Conservation (phyloP, 2,113 vertebrate genomes). For the Electrona antarctica region DNA sequence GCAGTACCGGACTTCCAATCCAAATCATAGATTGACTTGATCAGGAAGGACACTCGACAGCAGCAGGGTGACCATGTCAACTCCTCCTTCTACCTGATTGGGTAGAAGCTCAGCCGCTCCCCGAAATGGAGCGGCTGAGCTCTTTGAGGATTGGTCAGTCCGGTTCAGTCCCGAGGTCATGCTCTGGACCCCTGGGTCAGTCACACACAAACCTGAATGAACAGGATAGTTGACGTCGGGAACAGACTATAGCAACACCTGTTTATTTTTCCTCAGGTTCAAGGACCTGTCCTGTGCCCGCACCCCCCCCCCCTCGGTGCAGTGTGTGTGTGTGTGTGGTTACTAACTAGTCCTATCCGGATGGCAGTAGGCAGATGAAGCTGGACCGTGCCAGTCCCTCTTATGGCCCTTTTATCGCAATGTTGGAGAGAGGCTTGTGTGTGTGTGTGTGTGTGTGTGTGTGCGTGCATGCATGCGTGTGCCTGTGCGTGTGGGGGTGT, state of each 20-base stretch:
- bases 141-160: slow-evolving; percentile 31
- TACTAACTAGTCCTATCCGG: slow-evolving; percentile 61
- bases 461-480: not conserved
- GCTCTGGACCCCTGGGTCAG: not conserved
- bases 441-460: not conserved
- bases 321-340: slow-evolving; percentile 15
- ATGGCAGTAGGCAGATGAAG: slow-evolving; percentile 24
- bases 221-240: slow-evolving; percentile 57
- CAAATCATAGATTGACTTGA: not conserved
- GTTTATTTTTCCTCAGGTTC: slow-evolving; percentile 68
- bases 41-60: not conserved
- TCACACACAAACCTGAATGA: slow-evolving; percentile 57
- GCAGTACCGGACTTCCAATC: not conserved
- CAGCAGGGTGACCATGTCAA: not conserved
- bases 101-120: not conserved
- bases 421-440: not conserved
- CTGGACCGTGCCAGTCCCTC: slow-evolving; percentile 7
- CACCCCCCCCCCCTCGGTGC: slow-evolving; percentile 2
- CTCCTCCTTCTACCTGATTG: slow-evolving; percentile 43
- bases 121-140: slow-evolving; percentile 11
- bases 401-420: slow-evolving; percentile 26
- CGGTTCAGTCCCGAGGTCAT: slow-evolving; percentile 18
- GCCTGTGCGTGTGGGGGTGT: not conserved
- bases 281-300: slow-evolving; percentile 55
- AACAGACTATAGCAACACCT: slow-evolving; percentile 53